These are phyloP conservation scores for Lanistes nyassanus DNA, from an alignment of 1,140 invertebrate genomes.

Conservation along the genomic window DNA sequence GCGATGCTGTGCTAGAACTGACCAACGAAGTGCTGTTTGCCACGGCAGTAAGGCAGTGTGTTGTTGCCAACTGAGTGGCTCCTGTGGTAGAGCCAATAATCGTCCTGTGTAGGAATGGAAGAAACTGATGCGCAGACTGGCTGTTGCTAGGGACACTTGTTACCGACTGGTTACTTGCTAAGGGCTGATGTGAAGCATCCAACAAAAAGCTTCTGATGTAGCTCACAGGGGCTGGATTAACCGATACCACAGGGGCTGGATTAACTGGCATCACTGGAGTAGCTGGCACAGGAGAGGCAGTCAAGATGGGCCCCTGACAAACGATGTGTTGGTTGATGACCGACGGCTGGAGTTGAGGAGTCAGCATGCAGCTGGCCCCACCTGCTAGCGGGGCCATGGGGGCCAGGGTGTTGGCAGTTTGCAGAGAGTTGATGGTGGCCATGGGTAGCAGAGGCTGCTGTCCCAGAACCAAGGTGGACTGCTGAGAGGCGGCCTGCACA, in stretches of 20 bases:
- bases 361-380: neutral
- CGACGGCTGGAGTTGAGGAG: neutral
- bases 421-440: neutral
- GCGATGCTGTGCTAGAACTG: neutral
- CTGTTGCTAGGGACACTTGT: too few relatives aligned
- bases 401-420: neutral
- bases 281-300: neutral
- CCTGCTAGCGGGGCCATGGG: neutral
- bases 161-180: too few relatives aligned
- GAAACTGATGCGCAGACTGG: neutral
- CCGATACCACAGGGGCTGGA: neutral
- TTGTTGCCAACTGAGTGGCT: neutral
- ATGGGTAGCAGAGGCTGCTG: neutral
- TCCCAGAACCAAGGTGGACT: neutral
- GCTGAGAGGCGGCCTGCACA: neutral
- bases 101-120: neutral
- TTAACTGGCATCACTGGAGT: neutral
- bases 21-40: neutral
- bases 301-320: neutral
- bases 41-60: neutral
- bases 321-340: neutral
- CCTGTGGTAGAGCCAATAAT: neutral
- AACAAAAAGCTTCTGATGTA: constrained; percentile 29
- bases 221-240: neutral
- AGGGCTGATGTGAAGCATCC: neutral